A percentile compares a stretch with the other conserved stretches of the same genome.
These are phyloP conservation scores for Pterocles burchelli DNA, from an alignment of 2,113 vertebrate species.

Conservation along the genomic window DNA sequence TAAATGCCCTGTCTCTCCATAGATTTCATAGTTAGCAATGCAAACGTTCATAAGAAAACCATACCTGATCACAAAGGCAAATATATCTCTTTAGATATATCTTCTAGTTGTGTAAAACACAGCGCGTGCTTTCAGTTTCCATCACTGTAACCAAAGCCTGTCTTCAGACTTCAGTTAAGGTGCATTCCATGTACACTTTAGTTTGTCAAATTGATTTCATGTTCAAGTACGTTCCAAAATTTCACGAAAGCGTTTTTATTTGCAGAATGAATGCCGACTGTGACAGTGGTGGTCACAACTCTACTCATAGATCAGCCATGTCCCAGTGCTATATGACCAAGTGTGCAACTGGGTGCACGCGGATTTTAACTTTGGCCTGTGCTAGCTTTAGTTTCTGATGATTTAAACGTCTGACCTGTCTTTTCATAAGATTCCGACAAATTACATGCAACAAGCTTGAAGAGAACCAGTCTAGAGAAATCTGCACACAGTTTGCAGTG, in stretches of 20 bases:
- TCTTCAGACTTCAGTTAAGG: background rate
- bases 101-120: background rate
- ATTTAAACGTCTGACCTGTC: background rate
- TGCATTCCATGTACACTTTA: too few species aligned
- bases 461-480: background rate
- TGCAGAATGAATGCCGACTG: background rate
- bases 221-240: background rate
- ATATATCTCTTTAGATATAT: too few species aligned
- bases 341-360: fast-evolving
- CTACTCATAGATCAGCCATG: fast-evolving
- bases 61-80: background rate
- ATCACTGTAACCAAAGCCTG: background rate
- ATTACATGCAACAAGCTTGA: background rate
- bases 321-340: fast-evolving
- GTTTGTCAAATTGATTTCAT: background rate
- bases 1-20: background rate
- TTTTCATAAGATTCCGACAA: background rate
- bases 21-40: background rate
- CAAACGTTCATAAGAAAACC: background rate
- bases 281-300: fast-evolving
- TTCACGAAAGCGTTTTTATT: background rate
- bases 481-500: background rate
- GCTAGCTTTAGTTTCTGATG: background rate
- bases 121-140: background rate
- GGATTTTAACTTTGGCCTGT: background rate